Percentiles rank a stretch among this genome's conserved stretches.
phyloP scores from a whole-genome alignment of 2,797 vertebrate species.

The Rhinatrema bivittatum region DNA sequence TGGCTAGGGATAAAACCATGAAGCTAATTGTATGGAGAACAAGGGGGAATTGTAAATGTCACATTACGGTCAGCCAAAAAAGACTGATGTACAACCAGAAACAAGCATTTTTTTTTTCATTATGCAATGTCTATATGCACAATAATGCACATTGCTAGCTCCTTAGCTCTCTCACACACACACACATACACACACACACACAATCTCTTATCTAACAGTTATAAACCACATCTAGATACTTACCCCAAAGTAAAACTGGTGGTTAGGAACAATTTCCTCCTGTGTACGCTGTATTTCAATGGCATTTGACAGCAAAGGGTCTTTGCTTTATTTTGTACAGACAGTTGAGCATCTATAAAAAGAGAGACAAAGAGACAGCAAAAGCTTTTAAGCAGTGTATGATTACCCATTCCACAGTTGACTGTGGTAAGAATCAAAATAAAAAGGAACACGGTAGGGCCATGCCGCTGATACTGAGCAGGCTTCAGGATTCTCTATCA shows the following conservation, averaged over 20 bases:
- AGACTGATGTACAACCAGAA: background rate
- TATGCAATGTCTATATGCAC: background rate
- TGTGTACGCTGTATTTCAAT: background rate
- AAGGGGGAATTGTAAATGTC: slow-evolving; percentile 2
- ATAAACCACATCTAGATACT: background rate
- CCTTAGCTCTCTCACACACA: background rate
- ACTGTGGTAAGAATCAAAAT: background rate
- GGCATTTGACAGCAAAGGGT: background rate
- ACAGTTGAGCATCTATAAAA: background rate
- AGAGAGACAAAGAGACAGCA: background rate
- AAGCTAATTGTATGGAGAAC: background rate
- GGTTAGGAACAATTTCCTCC: background rate
- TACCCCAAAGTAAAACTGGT: background rate
- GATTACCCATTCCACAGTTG: background rate
- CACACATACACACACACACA: background rate
- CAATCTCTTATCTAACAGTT: background rate
- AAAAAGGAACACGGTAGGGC: background rate
- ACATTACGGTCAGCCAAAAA: background rate
- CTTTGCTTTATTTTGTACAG: background rate
- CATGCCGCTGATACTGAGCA: background rate
- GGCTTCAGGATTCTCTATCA: slow-evolving; percentile 14
- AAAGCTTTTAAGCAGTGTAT: background rate
- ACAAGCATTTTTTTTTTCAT: background rate
- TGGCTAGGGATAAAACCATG: background rate
- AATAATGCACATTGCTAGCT: background rate